These are phyloP conservation scores for Catocala nupta DNA, from an alignment of 2,888 invertebrate genomes.

Conservation along the genomic window DNA sequence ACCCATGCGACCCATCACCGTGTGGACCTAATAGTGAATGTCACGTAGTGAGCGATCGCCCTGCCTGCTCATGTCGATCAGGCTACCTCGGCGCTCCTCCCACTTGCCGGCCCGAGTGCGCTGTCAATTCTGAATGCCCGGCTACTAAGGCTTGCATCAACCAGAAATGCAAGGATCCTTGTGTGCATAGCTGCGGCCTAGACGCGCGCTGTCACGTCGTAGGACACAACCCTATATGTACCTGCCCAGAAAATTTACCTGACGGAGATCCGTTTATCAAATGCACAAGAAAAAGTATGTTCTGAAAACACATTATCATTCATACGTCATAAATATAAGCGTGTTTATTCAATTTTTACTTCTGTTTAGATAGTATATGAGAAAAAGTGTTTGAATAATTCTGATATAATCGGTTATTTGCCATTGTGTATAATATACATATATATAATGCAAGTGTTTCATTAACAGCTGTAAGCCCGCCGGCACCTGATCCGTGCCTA, in stretches of 20 bases:
- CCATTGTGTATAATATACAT: background rate
- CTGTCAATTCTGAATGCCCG: slow-evolving; percentile 92
- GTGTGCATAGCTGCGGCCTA: slow-evolving; percentile 91
- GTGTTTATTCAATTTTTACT: background rate
- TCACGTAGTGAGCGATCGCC: slow-evolving; percentile 89
- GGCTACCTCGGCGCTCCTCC: slow-evolving; percentile 92
- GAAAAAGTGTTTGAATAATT: background rate
- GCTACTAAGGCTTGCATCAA: slow-evolving; percentile 91
- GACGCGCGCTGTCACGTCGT: slow-evolving; percentile 93
- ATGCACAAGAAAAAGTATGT: slow-evolving; percentile 86
- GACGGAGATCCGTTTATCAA: slow-evolving; percentile 93
- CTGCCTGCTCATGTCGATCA: slow-evolving; percentile 91
- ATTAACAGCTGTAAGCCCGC: slow-evolving; percentile 59
- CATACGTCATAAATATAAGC: background rate
- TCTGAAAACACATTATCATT: background rate
- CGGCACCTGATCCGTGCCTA: slow-evolving; percentile 88
- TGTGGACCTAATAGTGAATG: slow-evolving; percentile 93
- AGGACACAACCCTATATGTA: slow-evolving; percentile 93
- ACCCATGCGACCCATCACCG: slow-evolving; percentile 92
- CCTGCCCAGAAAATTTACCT: slow-evolving; percentile 89
- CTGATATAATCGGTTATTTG: background rate
- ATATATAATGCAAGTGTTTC: slow-evolving; percentile 1
- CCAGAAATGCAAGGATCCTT: slow-evolving; percentile 92
- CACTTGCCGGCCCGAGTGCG: slow-evolving; percentile 92
- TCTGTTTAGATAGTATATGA: too few species aligned